Evolutionary conservation across 37 sponge, comb jelly and placozoan species (phyloP), one percentile per base, ranked within the genome.

Genomic region (Theonella swinhoei): DNA sequence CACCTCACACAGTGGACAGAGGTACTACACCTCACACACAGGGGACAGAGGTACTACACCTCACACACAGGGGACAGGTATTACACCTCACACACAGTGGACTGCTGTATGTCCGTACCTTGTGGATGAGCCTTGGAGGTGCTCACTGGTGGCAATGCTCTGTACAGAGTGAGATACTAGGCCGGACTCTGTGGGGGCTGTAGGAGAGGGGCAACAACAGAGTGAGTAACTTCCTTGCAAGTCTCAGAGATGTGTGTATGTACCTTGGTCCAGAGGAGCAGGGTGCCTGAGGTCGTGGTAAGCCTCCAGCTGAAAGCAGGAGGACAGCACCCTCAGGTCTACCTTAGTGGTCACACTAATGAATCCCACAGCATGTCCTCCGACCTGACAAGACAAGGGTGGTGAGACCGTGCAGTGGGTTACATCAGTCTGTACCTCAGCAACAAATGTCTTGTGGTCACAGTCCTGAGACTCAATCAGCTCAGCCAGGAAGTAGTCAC

Each of bases 401-500:
- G 54, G 14, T 47, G 54, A 47, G 54, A 47, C 54, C 54, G 14
- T 14, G 54, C 7, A 14, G n/a, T 1, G 34, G 25, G 54, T 29
- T 1, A 75, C 40, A 77, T 68, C 35, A 40, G 3, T 25, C 9
- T 40, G 61, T 63, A 98, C 98, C 71, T 99, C 99, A 58, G 95
- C 97, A 14, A 99, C 99, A 30, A 99, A 42, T 23, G 97, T 88
- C 33, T 85, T 84, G 83, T 97, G 93, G n/a, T 85, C 37, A n/a
- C 84, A 77, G 62, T 96, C 95, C 40, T 96, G 95, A 61, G 90
- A 88, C 28, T 89, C 97, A 32, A 99, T 93, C 85, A 99, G 60
- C 84, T 99, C 99, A 60, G 99, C 95, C 39, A 99, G 76, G 72
- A 99, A 99, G 74, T 89, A 94, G 9, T 96, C 95, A 2, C 99